Conservation (phyloP, 2,797 vertebrate genomes). For the Typhlichthys subterraneus region DNA sequence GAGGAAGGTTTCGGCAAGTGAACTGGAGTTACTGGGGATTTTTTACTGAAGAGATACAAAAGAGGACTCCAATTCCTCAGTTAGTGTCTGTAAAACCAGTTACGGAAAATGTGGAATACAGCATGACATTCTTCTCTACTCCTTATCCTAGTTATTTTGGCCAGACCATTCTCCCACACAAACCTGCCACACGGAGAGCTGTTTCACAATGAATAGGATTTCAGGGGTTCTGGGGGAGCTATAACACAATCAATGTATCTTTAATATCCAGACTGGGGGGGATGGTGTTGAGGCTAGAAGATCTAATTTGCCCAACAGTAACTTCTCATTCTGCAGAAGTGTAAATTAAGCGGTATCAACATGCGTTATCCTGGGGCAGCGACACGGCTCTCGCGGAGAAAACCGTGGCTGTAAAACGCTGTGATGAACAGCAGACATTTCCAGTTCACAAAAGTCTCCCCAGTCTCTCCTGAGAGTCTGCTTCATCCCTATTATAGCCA, state of each 20-base stretch:
- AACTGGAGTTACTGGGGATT: constrained; percentile 21
- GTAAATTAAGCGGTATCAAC: constrained; percentile 78
- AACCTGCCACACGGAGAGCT: no score
- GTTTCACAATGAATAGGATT: no score
- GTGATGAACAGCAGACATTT: constrained; percentile 85
- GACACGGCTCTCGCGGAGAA: constrained; percentile 71
- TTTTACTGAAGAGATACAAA: constrained; percentile 13
- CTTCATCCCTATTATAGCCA: constrained; percentile 88
- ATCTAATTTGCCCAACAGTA: constrained; percentile 53
- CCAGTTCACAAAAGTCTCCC: constrained; percentile 83
- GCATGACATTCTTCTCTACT: no score
- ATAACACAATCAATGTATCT: constrained; percentile 9
- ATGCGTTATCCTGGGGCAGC: constrained; percentile 72
- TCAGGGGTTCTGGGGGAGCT: background rate
- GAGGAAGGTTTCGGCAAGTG: constrained; percentile 25
- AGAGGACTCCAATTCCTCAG: constrained; percentile 8
- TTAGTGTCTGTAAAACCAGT: background rate
- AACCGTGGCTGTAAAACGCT: constrained; percentile 73
- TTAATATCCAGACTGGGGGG: constrained; percentile 40
- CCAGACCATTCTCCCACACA: no score
- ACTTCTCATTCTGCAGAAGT: constrained; percentile 22
- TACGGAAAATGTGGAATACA: background rate
- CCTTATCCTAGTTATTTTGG: no score
- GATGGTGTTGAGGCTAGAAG: constrained; percentile 46
- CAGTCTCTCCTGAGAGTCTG: constrained; percentile 85